These are phyloP conservation scores for Coilia nasus DNA, from an alignment of 2,797 vertebrate species.

Conservation along the genomic window DNA sequence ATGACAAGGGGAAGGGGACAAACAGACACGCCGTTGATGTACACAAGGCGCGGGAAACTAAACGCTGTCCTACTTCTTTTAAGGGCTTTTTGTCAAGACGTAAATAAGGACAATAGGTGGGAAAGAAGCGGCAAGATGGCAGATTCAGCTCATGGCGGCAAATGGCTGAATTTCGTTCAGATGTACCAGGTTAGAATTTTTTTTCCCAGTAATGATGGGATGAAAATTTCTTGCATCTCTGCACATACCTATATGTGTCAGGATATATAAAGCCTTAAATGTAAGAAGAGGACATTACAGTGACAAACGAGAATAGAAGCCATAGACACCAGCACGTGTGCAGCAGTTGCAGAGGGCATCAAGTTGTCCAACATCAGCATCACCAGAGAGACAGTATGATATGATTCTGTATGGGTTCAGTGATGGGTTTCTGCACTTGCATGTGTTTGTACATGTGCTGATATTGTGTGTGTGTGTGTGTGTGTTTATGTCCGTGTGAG, in stretches of 20 bases:
- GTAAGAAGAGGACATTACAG: neutral
- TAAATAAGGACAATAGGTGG: slow-evolving; percentile 12
- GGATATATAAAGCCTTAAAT: neutral
- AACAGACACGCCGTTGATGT: neutral
- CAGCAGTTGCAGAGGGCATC: neutral
- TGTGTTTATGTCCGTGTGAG: neutral
- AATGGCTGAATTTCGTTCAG: slow-evolving; percentile 12
- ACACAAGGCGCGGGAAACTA: slow-evolving; percentile 1
- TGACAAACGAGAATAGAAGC: neutral
- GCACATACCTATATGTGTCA: neutral
- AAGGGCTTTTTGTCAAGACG: neutral
- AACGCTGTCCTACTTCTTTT: slow-evolving; percentile 7
- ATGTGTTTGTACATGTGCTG: neutral
- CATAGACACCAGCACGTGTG: neutral
- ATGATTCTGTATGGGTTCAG: neutral
- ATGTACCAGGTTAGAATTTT: neutral
- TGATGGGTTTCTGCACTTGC: neutral
- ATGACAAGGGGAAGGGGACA: neutral
- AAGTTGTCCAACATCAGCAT: neutral
- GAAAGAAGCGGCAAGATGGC: neutral
- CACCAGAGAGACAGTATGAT: neutral
- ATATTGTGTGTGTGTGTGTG: neutral
- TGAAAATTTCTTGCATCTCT: neutral
- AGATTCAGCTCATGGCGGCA: neutral
- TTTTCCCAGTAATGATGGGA: neutral